Conservation (phyloP, 1,140 invertebrate genomes). For the Pararge aegeria region DNA sequence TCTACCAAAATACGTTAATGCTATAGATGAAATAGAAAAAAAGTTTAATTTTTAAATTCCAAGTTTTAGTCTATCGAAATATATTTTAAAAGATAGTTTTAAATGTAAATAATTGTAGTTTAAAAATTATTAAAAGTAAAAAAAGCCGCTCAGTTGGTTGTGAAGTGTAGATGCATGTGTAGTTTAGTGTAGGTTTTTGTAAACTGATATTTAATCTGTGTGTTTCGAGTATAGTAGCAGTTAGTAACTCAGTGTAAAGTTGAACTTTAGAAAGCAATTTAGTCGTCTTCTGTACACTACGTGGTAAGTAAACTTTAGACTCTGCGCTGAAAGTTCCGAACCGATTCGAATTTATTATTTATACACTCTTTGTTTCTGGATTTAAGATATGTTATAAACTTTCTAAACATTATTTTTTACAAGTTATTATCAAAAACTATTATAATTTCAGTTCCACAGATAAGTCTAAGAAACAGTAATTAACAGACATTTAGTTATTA, state of each 20-base stretch:
- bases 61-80: too few species aligned
- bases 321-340: constrained; percentile 8
- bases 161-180: constrained; percentile 40
- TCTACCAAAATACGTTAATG: too few species aligned
- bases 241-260: constrained; percentile 25
- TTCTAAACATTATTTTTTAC: too few species aligned
- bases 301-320: constrained; percentile 26
- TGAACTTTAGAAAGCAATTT: constrained; percentile 22
- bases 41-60: too few species aligned
- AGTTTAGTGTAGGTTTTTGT: constrained; percentile 34
- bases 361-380: background rate
- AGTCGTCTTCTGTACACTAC: constrained; percentile 6
- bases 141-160: constrained; percentile 43
- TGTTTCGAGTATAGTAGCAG: constrained; percentile 18
- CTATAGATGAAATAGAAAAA: too few species aligned
- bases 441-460: too few species aligned
- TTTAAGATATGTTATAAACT: background rate
- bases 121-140: background rate
- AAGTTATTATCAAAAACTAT: too few species aligned
- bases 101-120: constrained; percentile 9
- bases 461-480: too few species aligned
- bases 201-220: constrained; percentile 27
- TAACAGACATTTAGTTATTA: too few species aligned
- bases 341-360: constrained; percentile 8
- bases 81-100: constrained; percentile 23